Evolutionary conservation across 2,113 vertebrate genomes (phyloP).

Genomic region (Platichthys stellatus): DNA sequence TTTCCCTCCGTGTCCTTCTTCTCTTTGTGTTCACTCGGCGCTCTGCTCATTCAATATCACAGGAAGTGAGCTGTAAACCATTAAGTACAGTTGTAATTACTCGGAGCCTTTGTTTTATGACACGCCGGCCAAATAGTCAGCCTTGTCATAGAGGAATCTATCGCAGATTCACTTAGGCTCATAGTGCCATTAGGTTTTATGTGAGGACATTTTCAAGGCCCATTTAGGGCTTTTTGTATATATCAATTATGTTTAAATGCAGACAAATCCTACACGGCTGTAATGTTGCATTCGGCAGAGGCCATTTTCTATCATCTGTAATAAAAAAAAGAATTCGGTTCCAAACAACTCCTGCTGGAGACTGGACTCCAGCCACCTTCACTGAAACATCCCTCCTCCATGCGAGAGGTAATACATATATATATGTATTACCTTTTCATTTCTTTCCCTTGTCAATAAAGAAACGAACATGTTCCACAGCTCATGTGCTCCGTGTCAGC

Average conservation of each 20-base stretch:
- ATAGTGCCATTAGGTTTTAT: constrained; percentile 65
- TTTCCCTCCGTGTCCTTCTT: constrained; percentile 37
- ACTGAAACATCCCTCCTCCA: neutral
- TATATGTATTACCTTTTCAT: neutral
- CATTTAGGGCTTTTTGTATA: constrained; percentile 61
- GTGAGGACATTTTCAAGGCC: constrained; percentile 64
- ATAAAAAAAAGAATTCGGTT: constrained; percentile 10
- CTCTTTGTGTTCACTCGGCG: constrained; percentile 1
- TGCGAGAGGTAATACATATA: too few species aligned
- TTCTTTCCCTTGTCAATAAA: neutral
- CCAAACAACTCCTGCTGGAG: neutral
- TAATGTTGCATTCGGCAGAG: constrained; percentile 41
- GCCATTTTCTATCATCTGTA: neutral
- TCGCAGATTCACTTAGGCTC: constrained; percentile 62
- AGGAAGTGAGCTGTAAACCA: constrained; percentile 28
- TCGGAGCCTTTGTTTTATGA: constrained; percentile 60
- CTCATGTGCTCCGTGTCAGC: neutral
- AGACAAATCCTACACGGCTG: constrained; percentile 38
- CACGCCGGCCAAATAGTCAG: constrained; percentile 48
- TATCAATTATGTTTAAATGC: constrained; percentile 65
- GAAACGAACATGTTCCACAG: neutral
- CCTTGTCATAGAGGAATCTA: constrained; percentile 52
- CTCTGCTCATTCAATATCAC: constrained; percentile 8
- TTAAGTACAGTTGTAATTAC: constrained; percentile 63
- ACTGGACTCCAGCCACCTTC: neutral